phyloP scores from a whole-genome alignment of 2,888 invertebrate genomes.

The Brenthis daphne region DNA sequence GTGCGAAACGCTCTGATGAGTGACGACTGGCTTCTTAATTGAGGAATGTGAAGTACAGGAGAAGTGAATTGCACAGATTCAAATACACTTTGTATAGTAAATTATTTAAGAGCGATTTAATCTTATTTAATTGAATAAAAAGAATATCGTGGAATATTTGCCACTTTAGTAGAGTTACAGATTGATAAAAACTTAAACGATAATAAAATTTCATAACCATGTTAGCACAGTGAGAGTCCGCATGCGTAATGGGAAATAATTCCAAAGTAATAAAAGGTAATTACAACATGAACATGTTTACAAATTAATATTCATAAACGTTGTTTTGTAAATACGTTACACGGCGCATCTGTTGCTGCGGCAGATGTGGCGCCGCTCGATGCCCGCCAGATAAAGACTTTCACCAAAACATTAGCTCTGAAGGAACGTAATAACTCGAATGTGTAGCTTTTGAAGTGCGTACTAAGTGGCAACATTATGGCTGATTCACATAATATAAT shows the following conservation, averaged over 20 bases:
- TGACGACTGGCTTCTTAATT: no score
- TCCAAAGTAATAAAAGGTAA: constrained; percentile 21
- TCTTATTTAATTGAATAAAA: no score
- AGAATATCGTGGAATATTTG: no score
- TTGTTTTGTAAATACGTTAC: constrained; percentile 16
- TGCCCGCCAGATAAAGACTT: not conserved
- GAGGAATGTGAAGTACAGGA: no score
- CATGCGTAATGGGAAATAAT: not conserved
- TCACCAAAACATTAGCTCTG: constrained; percentile 1
- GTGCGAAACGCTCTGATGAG: no score
- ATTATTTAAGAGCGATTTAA: no score
- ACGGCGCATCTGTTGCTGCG: constrained; percentile 2
- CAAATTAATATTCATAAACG: constrained; percentile 9
- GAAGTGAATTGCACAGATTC: no score
- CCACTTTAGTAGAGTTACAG: no score
- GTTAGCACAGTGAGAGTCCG: not conserved
- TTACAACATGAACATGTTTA: constrained; percentile 10
- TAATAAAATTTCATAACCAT: not conserved
- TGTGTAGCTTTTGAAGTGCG: not conserved
- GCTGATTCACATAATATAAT: not conserved
- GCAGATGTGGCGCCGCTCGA: not conserved
- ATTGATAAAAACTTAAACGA: not conserved
- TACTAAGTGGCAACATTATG: not conserved
- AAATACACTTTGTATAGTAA: no score
- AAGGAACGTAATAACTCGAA: constrained; percentile 16